Evolutionary conservation across 2,113 vertebrate genomes (phyloP), one percentile per base, ranked within the genome.

Genomic region (Pelecanus crispus): DNA sequence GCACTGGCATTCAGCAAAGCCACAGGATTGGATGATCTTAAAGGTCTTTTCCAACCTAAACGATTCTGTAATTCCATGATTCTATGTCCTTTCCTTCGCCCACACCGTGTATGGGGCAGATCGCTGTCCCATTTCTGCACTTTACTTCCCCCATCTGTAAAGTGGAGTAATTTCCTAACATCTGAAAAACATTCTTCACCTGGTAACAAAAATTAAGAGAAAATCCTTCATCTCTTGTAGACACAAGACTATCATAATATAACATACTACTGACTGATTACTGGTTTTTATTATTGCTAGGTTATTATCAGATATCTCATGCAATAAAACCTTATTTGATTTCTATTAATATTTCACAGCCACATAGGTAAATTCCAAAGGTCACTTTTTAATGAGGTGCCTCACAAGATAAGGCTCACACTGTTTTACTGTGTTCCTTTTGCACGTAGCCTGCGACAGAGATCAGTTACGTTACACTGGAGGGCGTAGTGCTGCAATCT

Each of bases 371-470:
- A 70, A 34, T 12, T 59, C 29, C 75, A 59, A 94, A 96, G 92
- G 84, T 50, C 36, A 11, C 12, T 42, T 40, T 59, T 28, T 9
- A 4, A 40, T 0, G 17, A 82, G 59, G 17, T 9, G 28, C 53
- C 59, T 59, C 42, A 1, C 22, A 18, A 13, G 62, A 10, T 19
- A 18, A 32, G 28, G 73, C 59, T 75, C 5, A 1, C 25, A 11
- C 47, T 20, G 52, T 9, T 50, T 1, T 11, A 6, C 11, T 8
- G 25, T 0, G 7, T 2, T 52, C 36, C 7, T 34, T 31, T 13
- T 1, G n/a, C 75, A 34, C 3, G 0, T 0, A 9, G 47, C 17
- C 77, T 2, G 34, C 2, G 32, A 10, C 62, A 8, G 66, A 58
- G 70, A 22, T 21, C 38, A 9, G 45, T 9, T 20, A 4, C 1